Evolutionary conservation across 2,888 invertebrate genomes (phyloP), one percentile per base, ranked within the genome.

Genomic region (Andrena minutula): DNA sequence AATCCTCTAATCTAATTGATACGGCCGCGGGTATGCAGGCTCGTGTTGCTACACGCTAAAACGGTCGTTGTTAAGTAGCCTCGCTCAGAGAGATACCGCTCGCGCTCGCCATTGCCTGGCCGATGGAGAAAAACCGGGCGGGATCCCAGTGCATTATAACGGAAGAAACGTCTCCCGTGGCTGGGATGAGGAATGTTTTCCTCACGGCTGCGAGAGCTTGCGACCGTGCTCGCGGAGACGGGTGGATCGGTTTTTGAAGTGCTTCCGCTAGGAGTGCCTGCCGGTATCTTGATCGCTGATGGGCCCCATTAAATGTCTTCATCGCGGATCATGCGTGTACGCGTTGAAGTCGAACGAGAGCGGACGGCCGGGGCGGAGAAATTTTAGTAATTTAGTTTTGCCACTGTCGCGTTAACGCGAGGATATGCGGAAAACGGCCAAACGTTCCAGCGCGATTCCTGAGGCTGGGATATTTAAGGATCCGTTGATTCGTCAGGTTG

Each of bases 1-100:
- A 91, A 92, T 91, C 91, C 89, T 89, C 89, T 90, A 90, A 89
- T 89, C 90, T 90, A 89, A 91, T 90, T 90, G 90, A 90, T 90
- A 89, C 87, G 86, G 85, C 76, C 56, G 60, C 30, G 77, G 86
- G 86, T 81, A 86, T 86, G 86, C 85, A 68, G 78, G 60, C 82
- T 70, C 72, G 71, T 64, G 66, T 28, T 58, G 82, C 73, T 82
- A 51, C 83, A 83, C 74, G 83, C 58, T 83, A 75, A 84, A 79
- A 84, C 83, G 83, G 68, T 75, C 79, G 83, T 83, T 73, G 79
- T 79, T 83, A 79, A 79, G 83, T 83, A 83, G 83, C 83, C 74
- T 28, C 3, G 72, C 63, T 8, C 26, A 49, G 30, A n/a, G 23
- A 58, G 83, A 75, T 76, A 79, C 69, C 28, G 61, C 26, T 64